These are phyloP conservation scores for Acanthosoma haemorrhoidale DNA, from an alignment of 2,888 invertebrate species.

Conservation along the genomic window DNA sequence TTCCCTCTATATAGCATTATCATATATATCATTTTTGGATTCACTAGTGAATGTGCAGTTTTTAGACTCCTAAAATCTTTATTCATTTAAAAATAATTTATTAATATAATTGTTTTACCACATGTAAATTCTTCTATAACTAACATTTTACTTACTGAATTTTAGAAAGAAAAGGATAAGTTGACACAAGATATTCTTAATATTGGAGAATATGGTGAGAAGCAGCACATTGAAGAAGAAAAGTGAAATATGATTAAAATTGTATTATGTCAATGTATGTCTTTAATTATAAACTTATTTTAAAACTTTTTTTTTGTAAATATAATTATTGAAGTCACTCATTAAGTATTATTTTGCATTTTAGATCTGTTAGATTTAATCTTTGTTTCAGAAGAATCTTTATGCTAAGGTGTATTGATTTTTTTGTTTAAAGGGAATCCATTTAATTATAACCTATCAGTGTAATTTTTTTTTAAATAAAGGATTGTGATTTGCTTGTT, in stretches of 20 bases:
- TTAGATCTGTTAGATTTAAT: not conserved
- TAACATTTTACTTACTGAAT: not conserved
- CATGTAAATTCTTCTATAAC: too few relatives aligned
- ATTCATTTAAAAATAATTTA: too few relatives aligned
- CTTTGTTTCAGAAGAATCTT: not conserved
- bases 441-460: not conserved
- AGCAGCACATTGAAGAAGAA: not conserved
- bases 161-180: not conserved
- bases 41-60: too few relatives aligned
- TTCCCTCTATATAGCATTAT: too few relatives aligned
- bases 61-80: too few relatives aligned
- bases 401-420: not conserved
- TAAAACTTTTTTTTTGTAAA: not conserved
- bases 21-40: too few relatives aligned
- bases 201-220: not conserved
- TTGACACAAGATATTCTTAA: not conserved
- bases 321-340: not conserved
- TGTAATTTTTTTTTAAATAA: not conserved
- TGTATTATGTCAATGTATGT: not conserved
- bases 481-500: conserved; percentile 2
- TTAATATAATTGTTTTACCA: too few relatives aligned
- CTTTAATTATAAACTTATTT: not conserved
- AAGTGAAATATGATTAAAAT: not conserved
- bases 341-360: not conserved
- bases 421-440: not conserved